These are phyloP conservation scores for Formica aserva DNA, from an alignment of 2,888 invertebrate genomes.

Conservation along the genomic window DNA sequence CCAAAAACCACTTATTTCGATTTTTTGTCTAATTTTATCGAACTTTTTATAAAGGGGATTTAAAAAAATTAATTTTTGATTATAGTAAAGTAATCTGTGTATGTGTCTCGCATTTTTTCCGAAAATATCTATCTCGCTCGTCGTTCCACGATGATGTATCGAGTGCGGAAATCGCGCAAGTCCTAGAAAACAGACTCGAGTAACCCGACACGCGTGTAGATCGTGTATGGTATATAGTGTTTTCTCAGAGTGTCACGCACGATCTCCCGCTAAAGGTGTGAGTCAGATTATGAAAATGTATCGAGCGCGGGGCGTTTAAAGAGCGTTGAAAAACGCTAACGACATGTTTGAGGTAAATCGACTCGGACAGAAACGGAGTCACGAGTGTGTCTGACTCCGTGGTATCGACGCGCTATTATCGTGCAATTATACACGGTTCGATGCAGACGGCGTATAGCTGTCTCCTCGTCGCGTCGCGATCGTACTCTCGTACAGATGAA, in stretches of 20 bases:
- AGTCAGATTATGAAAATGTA: slow-evolving; percentile 66
- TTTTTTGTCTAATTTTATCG: neutral
- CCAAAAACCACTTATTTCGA: neutral
- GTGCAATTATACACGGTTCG: slow-evolving; percentile 3
- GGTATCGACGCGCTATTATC: slow-evolving; percentile 21
- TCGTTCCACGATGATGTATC: neutral
- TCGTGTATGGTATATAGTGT: slow-evolving; percentile 41
- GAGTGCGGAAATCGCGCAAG: slow-evolving; percentile 29
- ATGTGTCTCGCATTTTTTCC: neutral
- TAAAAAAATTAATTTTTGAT: neutral
- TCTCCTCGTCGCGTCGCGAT: neutral
- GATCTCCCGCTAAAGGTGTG: slow-evolving; percentile 50
- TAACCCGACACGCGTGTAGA: slow-evolving; percentile 50
- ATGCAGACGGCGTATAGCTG: neutral
- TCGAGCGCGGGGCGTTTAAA: slow-evolving; percentile 28
- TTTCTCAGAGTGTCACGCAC: slow-evolving; percentile 51
- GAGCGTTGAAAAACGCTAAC: slow-evolving; percentile 11
- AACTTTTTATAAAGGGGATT: neutral
- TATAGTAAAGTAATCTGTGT: neutral
- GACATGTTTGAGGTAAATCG: slow-evolving; percentile 20
- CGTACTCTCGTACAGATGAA: slow-evolving; percentile 21
- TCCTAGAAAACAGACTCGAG: slow-evolving; percentile 42
- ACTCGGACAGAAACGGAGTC: slow-evolving; percentile 21
- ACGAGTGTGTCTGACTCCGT: neutral
- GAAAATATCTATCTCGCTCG: neutral